Evolutionary conservation across 2,113 vertebrate species (phyloP).

Genomic region (Scomber japonicus): DNA sequence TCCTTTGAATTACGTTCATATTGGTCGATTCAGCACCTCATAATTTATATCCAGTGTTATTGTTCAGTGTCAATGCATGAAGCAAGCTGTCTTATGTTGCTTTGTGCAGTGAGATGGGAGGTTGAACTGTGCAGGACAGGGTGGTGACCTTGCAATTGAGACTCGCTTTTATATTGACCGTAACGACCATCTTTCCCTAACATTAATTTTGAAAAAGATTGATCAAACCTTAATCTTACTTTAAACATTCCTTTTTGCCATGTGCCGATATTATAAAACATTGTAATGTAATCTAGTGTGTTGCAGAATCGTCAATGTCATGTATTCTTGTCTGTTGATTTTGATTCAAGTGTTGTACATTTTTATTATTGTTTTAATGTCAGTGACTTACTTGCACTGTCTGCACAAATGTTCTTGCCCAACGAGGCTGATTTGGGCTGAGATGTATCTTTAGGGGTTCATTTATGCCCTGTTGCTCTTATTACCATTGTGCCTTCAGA

Average conservation of each 20-base stretch:
- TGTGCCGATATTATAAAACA: neutral
- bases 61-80: neutral
- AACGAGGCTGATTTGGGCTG: constrained; percentile 12
- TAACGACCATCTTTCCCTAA: neutral
- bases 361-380: too few species aligned
- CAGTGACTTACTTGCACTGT: neutral
- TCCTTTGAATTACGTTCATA: neutral
- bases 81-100: neutral
- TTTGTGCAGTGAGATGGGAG: too few species aligned
- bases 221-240: too few species aligned
- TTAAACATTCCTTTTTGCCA: too few species aligned
- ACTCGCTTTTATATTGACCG: neutral
- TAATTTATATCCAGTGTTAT: neutral
- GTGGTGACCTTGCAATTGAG: too few species aligned
- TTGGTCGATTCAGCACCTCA: neutral
- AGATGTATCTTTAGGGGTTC: constrained; percentile 1
- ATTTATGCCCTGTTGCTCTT: constrained; percentile 37
- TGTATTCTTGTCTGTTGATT: neutral
- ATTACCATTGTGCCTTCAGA: constrained; percentile 23
- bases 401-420: neutral
- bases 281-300: neutral
- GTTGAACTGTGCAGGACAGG: neutral
- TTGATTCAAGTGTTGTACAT: neutral
- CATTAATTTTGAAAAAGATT: too few species aligned
- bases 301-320: neutral